These are phyloP conservation scores for Setipinna tenuifilis DNA, from an alignment of 2,797 vertebrate species.

Conservation along the genomic window DNA sequence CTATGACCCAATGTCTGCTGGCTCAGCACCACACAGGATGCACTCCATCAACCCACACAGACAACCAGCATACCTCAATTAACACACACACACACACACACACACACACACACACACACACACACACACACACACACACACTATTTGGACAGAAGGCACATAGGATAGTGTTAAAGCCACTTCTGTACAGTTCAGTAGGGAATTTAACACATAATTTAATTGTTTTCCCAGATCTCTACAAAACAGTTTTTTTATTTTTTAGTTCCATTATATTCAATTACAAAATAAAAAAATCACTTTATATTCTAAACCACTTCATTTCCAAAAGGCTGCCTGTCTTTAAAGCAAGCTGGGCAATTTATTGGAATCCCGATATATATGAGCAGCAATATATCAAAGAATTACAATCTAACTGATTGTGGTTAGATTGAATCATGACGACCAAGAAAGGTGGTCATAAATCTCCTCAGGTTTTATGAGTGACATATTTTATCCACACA, in stretches of 20 bases:
- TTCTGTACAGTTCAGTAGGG: neutral
- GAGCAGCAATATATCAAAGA: slow-evolving; percentile 15
- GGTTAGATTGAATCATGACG: slow-evolving; percentile 8
- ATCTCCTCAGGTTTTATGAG: neutral
- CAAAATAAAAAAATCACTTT: neutral
- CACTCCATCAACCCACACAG: slow-evolving; percentile 36
- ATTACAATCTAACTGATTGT: slow-evolving; percentile 2
- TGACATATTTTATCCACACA: neutral
- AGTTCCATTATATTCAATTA: neutral
- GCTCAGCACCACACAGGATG: slow-evolving; percentile 44
- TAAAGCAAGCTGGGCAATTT: neutral
- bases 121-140: slow-evolving; percentile 11
- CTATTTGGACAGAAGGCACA: neutral
- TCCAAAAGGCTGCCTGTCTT: neutral
- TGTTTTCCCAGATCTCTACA: neutral
- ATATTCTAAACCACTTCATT: neutral
- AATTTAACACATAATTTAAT: neutral
- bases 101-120: neutral
- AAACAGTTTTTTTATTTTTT: neutral
- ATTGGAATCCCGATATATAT: slow-evolving; percentile 30
- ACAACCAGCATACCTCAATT: slow-evolving; percentile 34
- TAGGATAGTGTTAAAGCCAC: neutral
- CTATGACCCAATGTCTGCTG: slow-evolving; percentile 23
- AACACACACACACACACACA: slow-evolving; percentile 26
- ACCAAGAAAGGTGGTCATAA: neutral